Conservation (phyloP, 2,113 vertebrate species). For the Agelaius phoeniceus region DNA sequence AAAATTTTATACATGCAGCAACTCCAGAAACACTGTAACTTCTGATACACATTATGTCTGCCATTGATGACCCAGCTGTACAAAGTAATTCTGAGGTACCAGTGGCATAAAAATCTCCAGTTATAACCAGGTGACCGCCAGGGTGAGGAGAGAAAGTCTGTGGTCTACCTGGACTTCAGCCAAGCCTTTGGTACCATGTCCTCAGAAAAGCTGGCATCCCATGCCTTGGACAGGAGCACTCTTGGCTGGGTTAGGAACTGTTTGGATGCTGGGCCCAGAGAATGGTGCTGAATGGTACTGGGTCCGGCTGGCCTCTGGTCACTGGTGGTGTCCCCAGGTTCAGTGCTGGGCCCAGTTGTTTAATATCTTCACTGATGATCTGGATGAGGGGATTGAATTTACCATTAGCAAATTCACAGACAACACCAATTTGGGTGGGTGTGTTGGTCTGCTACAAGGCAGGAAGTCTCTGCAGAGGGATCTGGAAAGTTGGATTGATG, state of each 20-base stretch:
- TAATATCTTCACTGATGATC: no score
- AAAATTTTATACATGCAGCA: neutral
- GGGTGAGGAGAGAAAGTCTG: neutral
- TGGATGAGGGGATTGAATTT: neutral
- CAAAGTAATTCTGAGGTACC: neutral
- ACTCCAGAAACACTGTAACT: neutral
- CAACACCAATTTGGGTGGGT: neutral
- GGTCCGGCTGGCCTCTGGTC: neutral
- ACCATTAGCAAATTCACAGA: neutral
- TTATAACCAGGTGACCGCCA: neutral
- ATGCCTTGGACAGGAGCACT: accelerated
- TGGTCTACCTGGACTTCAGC: neutral
- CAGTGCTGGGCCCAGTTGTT: neutral
- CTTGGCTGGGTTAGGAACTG: neutral
- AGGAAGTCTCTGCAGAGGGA: neutral
- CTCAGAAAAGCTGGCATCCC: neutral
- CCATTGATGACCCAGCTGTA: neutral
- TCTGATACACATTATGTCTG: neutral
- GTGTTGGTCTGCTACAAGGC: neutral
- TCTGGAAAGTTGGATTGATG: neutral
- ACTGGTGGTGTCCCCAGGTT: neutral
- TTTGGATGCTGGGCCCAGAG: neutral
- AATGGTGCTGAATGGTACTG: neutral
- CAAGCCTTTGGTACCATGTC: neutral
- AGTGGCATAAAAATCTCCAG: neutral